Evolutionary conservation across 2,888 invertebrate species (phyloP).

Genomic region (Habroteleia sp.): DNA sequence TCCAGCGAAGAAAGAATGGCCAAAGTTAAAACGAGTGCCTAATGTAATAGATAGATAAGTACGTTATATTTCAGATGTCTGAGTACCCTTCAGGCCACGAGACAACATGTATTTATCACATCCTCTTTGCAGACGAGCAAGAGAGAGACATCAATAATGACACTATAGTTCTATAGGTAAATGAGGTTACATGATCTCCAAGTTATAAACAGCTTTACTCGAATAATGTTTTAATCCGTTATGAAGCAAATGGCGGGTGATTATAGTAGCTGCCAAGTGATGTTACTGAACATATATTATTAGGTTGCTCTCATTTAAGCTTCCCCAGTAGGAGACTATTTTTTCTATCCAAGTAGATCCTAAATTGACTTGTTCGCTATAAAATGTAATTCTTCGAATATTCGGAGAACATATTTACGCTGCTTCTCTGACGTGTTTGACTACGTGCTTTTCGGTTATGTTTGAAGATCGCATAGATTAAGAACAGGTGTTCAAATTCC

Average conservation of each 20-base stretch:
- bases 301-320: conserved; percentile 31
- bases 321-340: conserved; percentile 18
- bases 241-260: conserved; percentile 46
- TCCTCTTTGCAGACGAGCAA: background rate
- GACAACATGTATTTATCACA: conserved; percentile 41
- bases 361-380: no score
- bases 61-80: conserved; percentile 49
- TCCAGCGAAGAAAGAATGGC: conserved; percentile 23
- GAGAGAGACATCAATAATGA: conserved; percentile 41
- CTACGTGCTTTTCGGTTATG: conserved; percentile 5
- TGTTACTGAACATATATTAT: conserved; percentile 27
- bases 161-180: conserved; percentile 22
- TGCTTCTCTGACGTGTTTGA: background rate
- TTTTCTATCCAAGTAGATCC: no score
- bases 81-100: conserved; percentile 12
- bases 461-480: conserved; percentile 6
- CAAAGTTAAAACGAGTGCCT: conserved; percentile 34
- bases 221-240: conserved; percentile 49
- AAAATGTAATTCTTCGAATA: no score
- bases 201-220: conserved; percentile 49
- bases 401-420: no score
- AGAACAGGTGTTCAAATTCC: conserved; percentile 16
- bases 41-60: conserved; percentile 46
- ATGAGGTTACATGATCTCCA: conserved; percentile 46
- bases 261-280: conserved; percentile 22